Conservation (phyloP, 2,113 vertebrate genomes). For the Neofelis nebulosa region DNA sequence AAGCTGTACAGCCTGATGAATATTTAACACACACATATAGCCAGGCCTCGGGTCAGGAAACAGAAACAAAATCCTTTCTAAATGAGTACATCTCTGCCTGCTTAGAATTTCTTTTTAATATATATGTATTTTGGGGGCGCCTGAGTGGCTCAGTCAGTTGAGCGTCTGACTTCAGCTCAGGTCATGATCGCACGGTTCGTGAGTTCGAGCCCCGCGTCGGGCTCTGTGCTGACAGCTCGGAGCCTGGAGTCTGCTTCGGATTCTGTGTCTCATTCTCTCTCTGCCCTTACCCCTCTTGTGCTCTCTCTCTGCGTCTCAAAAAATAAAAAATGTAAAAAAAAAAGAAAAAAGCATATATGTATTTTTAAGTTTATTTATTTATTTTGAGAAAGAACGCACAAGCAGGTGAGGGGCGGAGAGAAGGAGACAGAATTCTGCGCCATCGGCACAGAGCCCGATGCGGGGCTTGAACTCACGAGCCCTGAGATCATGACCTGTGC, state of each 20-base stretch:
- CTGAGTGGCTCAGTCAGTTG: too few relatives aligned
- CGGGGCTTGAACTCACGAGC: background rate
- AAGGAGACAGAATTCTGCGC: background rate
- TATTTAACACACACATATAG: background rate
- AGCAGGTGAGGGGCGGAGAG: background rate
- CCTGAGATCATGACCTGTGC: background rate
- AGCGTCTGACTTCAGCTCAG: too few relatives aligned
- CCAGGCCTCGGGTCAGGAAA: background rate
- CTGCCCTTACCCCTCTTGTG: too few relatives aligned
- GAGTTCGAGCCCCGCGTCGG: too few relatives aligned
- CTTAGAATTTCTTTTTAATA: background rate
- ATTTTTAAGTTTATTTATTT: background rate
- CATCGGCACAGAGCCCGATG: background rate
- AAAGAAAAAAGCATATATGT: too few relatives aligned
- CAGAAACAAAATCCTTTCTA: background rate
- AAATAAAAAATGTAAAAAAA: too few relatives aligned
- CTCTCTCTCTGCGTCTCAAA: too few relatives aligned
- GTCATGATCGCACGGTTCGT: rapidly evolving
- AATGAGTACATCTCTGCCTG: background rate
- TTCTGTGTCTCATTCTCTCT: too few relatives aligned
- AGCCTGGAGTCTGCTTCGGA: too few relatives aligned
- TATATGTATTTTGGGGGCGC: too few relatives aligned
- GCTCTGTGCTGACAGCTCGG: too few relatives aligned
- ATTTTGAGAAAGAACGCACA: background rate
- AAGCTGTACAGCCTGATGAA: background rate